Percentiles rank a stretch among this genome's conserved stretches.
Evolutionary conservation across 2,888 invertebrate genomes (phyloP).

Genomic region (Limenitis camilla): DNA sequence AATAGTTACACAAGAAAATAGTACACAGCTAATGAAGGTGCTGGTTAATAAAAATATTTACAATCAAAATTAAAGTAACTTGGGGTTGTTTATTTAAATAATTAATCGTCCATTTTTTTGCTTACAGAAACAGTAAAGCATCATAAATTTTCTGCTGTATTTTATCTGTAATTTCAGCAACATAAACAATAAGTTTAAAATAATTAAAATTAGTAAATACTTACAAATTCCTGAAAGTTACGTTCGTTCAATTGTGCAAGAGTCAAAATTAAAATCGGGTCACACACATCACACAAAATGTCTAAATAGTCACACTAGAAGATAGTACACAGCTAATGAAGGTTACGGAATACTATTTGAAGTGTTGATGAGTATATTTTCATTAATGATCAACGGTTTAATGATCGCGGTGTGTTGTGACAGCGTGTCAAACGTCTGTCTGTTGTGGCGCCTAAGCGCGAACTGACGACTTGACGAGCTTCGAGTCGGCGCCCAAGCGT

Average conservation of each 20-base stretch:
- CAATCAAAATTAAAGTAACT: no score
- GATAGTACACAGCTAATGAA: no score
- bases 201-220: slow-evolving; percentile 19
- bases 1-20: no score
- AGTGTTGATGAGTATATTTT: slow-evolving; percentile 31
- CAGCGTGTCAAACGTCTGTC: slow-evolving; percentile 14
- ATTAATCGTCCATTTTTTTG: no score
- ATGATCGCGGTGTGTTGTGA: slow-evolving; percentile 33
- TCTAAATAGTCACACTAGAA: background rate
- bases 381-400: slow-evolving; percentile 47
- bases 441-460: slow-evolving; percentile 48
- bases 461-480: slow-evolving; percentile 33
- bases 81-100: no score
- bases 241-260: slow-evolving; percentile 49
- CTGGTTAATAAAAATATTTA: slow-evolving; percentile 24
- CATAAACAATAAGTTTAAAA: no score
- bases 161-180: no score
- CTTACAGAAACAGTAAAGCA: no score
- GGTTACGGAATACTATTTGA: background rate
- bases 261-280: slow-evolving; percentile 61
- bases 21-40: slow-evolving; percentile 29
- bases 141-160: no score
- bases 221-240: slow-evolving; percentile 36
- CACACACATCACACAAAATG: slow-evolving; percentile 27
- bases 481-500: slow-evolving; percentile 11